Evolutionary conservation across 2,797 vertebrate genomes (phyloP).

Genomic region (Alosa sapidissima): DNA sequence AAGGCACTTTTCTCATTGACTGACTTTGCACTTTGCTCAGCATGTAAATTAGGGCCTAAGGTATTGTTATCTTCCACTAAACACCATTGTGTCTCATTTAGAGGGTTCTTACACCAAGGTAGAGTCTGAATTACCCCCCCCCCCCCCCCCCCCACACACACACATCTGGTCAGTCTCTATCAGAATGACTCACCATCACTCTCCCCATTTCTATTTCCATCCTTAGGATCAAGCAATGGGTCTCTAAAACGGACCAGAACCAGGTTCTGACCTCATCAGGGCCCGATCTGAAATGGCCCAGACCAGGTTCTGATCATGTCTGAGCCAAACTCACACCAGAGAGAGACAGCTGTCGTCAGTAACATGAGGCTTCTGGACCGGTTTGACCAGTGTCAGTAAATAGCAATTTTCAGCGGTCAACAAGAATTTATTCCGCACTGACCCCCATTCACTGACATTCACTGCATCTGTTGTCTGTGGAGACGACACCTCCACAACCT

Average conservation of each 20-base stretch:
- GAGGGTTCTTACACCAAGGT: neutral
- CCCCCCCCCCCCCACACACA: too few species aligned
- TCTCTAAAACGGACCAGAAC: neutral
- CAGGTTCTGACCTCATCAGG: too few species aligned
- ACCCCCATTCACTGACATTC: neutral
- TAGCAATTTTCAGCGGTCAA: constrained; percentile 12
- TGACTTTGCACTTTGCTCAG: too few species aligned
- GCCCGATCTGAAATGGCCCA: too few species aligned
- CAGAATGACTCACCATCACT: neutral
- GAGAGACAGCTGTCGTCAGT: neutral
- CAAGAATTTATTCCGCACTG: neutral
- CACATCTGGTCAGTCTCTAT: neutral
- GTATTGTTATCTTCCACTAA: neutral
- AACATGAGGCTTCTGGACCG: neutral
- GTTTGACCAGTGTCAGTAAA: constrained; percentile 14
- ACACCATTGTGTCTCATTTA: neutral
- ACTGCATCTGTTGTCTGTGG: neutral
- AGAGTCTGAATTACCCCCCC: too few species aligned
- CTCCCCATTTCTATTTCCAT: neutral
- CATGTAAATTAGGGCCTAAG: too few species aligned
- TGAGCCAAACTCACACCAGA: neutral
- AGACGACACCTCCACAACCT: neutral
- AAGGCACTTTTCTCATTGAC: too few species aligned
- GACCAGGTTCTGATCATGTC: neutral
- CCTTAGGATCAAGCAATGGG: neutral